Base-by-base conservation (phyloP, 1,140 invertebrate genomes). In the Diachasmimorpha longicaudata region DNA sequence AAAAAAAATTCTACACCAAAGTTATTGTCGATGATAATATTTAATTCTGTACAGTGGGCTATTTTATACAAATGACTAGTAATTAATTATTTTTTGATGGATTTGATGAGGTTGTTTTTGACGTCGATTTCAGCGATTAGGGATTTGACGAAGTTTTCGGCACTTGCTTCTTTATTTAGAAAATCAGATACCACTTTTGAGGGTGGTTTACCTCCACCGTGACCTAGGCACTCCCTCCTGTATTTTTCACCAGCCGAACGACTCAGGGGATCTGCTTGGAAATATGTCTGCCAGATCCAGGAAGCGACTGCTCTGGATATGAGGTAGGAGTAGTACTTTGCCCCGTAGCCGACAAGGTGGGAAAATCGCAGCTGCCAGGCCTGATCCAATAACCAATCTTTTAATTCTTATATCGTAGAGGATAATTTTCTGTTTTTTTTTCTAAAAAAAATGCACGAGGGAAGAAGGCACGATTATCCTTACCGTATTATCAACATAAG, bases 291-390 rank as follows among this genome's bases (percentile, higher is more conserved):
- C 98, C 98, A 99, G 77, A 98, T 97, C 90, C 93, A 94, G 31
- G 96, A 95, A 0, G 98, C 97, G 46, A 99, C 93, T 21, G 97
- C 96, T 80, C 96, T 92, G 0, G 98, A 99, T 82, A 99, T 94
- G 66, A 99, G 89, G 89, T 99, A 99, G 0, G 98, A 96, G 87
- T 99, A 99, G 89, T 99, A 99, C 88, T 98, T 99, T 0, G 97
- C 97, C 37, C 98, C 98, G 88, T 99, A 99, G 3, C 97, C 97
- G 6, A 99, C 96, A 37, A 99, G 89, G 89, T 99, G 98, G 74
- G 96, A 95, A 90, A 99, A 99, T 67, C 98, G 91, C 75, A 98
- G 91, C 85, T 99, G 98, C 96, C 97, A 99, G 11, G 98, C 97
- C 92, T 94, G 81, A 23, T 87, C 86, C 8, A 25, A 70, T 44